These are phyloP conservation scores for Bujurquina vittata DNA, from an alignment of 2,113 vertebrate genomes.

Conservation along the genomic window DNA sequence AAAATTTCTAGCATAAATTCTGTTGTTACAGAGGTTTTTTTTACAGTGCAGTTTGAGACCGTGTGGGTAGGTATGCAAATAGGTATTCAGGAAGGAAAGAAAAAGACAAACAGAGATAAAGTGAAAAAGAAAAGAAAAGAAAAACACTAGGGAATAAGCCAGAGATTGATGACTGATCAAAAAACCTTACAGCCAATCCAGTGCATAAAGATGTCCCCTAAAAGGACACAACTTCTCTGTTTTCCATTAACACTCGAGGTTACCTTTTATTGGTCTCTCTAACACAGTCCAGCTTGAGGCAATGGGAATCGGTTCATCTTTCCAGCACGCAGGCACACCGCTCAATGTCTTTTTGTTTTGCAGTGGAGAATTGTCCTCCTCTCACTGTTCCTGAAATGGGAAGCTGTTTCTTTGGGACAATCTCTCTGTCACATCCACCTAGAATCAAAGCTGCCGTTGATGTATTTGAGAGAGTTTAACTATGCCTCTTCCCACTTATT, in stretches of 20 bases:
- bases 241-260: constrained; percentile 60
- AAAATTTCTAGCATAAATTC: too few species aligned
- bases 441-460: background rate
- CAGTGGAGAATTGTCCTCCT: constrained; percentile 21
- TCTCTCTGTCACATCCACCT: constrained; percentile 8
- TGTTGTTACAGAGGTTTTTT: too few species aligned
- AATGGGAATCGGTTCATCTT: constrained; percentile 51
- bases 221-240: constrained; percentile 40
- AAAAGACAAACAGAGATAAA: background rate
- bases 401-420: constrained; percentile 23
- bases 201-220: constrained; percentile 25
- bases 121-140: background rate
- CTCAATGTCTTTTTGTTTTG: constrained; percentile 64
- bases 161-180: constrained; percentile 31
- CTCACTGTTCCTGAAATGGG: background rate
- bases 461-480: background rate
- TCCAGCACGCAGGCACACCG: constrained; percentile 38
- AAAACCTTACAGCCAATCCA: constrained; percentile 22
- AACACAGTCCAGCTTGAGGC: constrained; percentile 50
- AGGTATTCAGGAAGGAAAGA: background rate
- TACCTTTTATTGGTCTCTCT: constrained; percentile 46
- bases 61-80: background rate
- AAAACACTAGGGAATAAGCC: background rate
- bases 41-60: background rate
- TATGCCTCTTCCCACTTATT: background rate